Evolutionary conservation across 2,888 invertebrate species (phyloP), one percentile per base, ranked within the genome.

Genomic region (Timema podura): DNA sequence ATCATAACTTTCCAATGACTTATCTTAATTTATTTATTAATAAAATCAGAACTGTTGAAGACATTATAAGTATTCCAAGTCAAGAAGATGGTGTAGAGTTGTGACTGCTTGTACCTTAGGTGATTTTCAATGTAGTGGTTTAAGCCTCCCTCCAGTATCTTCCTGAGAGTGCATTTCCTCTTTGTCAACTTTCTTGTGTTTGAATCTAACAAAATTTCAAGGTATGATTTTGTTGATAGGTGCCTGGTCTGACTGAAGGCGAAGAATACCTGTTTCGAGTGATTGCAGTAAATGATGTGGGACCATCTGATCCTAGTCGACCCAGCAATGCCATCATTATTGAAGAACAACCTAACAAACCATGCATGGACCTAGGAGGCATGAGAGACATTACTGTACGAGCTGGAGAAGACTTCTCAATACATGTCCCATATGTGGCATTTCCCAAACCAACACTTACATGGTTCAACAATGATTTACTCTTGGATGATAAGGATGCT

Each of bases 361-460:
- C 99, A 45, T 89, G 92, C 79, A 93, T 99, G 88, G 97, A 99
- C 79, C 87, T 97, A 74, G 91, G 94, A 64, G 94, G 92, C 68
- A 91, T 98, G 65, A 90, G 95, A 64, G 98, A 99, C 79, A 96
- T 99, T 77, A 93, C 94, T 6, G 97, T 99, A 5, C 89, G 95
- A 75, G 98, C 98, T 74, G 99, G 99, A 67, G 97, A 99, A 84
- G 96, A 97, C 81, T 98, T 99, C 85, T 92, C 93, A 76, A 96
- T 99, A 79, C 93, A 95, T 78, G 93, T 99, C 15, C 98, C 98
- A 5, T 98, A 94, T 82, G 88, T 92, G 76, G 97, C 96, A 74
- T 93, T 96, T 88, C 98, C 99, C 3, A 93, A 94, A 82, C 99
- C 99, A 7, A 93, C 91, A 5, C 96, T 97, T 0, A 88, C 91